These are phyloP conservation scores for Etheostoma spectabile DNA, from an alignment of 2,113 vertebrate species.

Conservation along the genomic window DNA sequence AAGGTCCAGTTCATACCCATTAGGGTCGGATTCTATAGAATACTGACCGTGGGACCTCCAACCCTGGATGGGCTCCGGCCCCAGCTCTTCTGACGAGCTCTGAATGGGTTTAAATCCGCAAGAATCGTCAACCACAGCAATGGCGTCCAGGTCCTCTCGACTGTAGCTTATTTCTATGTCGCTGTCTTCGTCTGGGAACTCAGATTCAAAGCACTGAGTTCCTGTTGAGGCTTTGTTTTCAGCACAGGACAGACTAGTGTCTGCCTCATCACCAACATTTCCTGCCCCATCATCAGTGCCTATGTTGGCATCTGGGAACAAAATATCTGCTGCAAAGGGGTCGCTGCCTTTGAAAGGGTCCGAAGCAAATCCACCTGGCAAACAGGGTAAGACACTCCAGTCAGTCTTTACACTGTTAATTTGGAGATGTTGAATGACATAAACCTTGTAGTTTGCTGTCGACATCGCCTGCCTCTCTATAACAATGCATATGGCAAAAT, in stretches of 20 bases:
- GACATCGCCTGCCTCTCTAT: too few relatives aligned
- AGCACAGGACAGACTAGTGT: slow-evolving; percentile 73
- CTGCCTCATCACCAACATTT: slow-evolving; percentile 57
- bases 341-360: slow-evolving; percentile 98
- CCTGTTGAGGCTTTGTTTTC: slow-evolving; percentile 81
- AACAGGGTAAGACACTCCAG: background rate
- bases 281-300: slow-evolving; percentile 3
- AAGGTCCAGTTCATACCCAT: slow-evolving; percentile 77
- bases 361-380: slow-evolving; percentile 86
- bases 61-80: slow-evolving; percentile 43
- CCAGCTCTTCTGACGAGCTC: slow-evolving; percentile 77
- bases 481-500: too few relatives aligned
- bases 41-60: slow-evolving; percentile 73
- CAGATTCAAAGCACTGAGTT: slow-evolving; percentile 82
- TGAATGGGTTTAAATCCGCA: slow-evolving; percentile 78
- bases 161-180: slow-evolving; percentile 82
- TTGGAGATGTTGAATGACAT: too few relatives aligned
- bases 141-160: slow-evolving; percentile 72
- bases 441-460: too few relatives aligned
- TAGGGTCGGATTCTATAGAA: slow-evolving; percentile 79
- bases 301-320: slow-evolving; percentile 84
- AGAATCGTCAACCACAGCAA: slow-evolving; percentile 8
- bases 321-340: slow-evolving; percentile 91
- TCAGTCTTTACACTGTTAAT: too few relatives aligned
- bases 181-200: slow-evolving; percentile 79